Evolutionary conservation across 2,888 invertebrate species (phyloP).

Genomic region (Chirona hameri): DNA sequence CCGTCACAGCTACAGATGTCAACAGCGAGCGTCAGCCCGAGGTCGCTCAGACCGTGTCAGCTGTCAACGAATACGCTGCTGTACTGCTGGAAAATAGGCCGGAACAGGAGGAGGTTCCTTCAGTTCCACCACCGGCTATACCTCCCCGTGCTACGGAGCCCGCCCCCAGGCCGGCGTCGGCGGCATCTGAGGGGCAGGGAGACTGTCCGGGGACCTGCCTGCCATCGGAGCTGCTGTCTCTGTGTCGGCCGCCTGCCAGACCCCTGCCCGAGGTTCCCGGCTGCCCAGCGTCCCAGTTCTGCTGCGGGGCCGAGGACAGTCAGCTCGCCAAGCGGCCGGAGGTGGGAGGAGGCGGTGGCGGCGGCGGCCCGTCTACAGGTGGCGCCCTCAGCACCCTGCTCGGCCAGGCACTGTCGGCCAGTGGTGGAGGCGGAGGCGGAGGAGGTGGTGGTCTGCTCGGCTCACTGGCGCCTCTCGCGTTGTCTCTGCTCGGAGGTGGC

Average conservation of each 20-base stretch:
- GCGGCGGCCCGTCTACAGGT: neutral
- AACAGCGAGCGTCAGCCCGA: too few species aligned
- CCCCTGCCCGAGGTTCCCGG: slow-evolving; percentile 61
- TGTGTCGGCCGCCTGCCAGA: slow-evolving; percentile 75
- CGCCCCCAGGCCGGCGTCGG: too few species aligned
- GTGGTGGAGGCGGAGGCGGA: neutral
- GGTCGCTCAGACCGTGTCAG: too few species aligned
- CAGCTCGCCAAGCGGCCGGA: slow-evolving; percentile 3
- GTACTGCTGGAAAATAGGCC: too few species aligned
- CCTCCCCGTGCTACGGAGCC: neutral
- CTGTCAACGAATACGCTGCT: too few species aligned
- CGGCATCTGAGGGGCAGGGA: slow-evolving; percentile 36
- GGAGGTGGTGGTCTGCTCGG: slow-evolving; percentile 29
- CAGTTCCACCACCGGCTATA: neutral
- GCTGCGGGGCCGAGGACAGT: slow-evolving; percentile 57
- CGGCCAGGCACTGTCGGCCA: slow-evolving; percentile 33
- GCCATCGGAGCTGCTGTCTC: slow-evolving; percentile 63
- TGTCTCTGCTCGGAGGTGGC: neutral
- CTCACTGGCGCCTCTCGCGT: slow-evolving; percentile 4
- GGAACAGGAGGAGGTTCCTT: too few species aligned
- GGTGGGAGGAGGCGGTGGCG: slow-evolving; percentile 29
- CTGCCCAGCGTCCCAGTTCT: slow-evolving; percentile 70
- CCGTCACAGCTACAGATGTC: too few species aligned
- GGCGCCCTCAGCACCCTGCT: slow-evolving; percentile 29
- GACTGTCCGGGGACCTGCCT: slow-evolving; percentile 42